A percentile compares a stretch with the other conserved stretches of the same genome.
Conservation (phyloP, 2,888 invertebrate species). For the Coecobrya sp. region DNA sequence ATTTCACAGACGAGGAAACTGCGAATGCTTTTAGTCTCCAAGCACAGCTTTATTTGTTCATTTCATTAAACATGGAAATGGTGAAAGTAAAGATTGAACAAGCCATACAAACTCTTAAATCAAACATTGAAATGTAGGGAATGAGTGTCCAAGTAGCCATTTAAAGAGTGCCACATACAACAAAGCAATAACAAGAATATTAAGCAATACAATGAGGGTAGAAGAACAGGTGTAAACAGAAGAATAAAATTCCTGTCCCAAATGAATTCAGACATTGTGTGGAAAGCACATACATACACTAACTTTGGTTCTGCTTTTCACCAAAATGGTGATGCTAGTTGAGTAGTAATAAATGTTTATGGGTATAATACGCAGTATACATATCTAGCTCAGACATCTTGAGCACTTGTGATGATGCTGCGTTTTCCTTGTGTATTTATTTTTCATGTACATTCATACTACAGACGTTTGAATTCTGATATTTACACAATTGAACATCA, state of each 20-base stretch:
- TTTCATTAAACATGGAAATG: no score
- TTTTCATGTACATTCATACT: background rate
- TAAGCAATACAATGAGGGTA: no score
- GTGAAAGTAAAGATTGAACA: no score
- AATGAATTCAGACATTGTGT: background rate
- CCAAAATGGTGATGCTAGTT: background rate
- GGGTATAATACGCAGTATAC: background rate
- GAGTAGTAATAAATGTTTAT: background rate
- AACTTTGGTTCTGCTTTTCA: background rate
- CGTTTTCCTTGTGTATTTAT: background rate
- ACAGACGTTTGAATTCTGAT: background rate
- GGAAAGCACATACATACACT: background rate
- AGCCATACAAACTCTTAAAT: no score
- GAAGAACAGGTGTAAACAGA: background rate
- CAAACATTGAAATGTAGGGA: no score
- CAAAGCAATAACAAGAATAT: no score
- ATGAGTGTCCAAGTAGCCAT: no score
- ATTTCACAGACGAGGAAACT: no score
- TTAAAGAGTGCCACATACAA: no score
- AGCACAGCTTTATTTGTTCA: no score
- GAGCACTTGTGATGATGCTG: no score
- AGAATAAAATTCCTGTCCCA: background rate
- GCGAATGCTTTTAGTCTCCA: no score
- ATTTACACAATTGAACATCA: slow-evolving; percentile 17
- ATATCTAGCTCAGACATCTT: background rate